These are phyloP conservation scores for Microchirus variegatus DNA, from an alignment of 2,797 vertebrate genomes.

Conservation along the genomic window DNA sequence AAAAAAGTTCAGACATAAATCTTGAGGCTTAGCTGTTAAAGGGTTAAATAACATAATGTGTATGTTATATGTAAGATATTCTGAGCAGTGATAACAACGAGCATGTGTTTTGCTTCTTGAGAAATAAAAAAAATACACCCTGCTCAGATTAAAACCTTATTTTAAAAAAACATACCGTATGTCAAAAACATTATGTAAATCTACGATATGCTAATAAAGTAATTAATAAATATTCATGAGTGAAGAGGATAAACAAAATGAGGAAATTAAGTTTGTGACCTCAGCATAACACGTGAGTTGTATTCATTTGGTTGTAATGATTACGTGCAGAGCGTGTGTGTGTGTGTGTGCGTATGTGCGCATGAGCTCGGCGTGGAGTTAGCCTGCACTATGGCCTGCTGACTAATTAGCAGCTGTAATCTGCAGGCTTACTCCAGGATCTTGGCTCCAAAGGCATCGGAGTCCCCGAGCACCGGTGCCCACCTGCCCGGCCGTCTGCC, in stretches of 20 bases:
- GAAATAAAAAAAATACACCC: neutral
- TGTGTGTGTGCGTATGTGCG: slow-evolving; percentile 16
- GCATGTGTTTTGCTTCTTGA: no score
- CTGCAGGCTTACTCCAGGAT: slow-evolving; percentile 53
- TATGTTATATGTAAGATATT: no score
- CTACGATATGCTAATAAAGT: slow-evolving; percentile 6
- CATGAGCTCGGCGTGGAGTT: slow-evolving; percentile 41
- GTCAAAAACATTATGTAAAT: slow-evolving; percentile 1
- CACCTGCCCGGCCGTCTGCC: slow-evolving; percentile 58
- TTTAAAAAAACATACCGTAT: neutral
- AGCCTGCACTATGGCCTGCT: slow-evolving; percentile 65
- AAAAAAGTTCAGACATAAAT: no score
- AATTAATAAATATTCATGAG: slow-evolving; percentile 11
- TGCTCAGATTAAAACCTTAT: slow-evolving; percentile 9
- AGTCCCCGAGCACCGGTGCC: slow-evolving; percentile 26
- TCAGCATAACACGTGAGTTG: slow-evolving; percentile 6
- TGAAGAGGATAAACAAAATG: slow-evolving; percentile 14
- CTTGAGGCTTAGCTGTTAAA: no score
- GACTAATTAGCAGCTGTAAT: slow-evolving; percentile 78
- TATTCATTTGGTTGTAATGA: slow-evolving; percentile 1
- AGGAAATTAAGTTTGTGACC: slow-evolving; percentile 23
- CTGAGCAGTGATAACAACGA: no score
- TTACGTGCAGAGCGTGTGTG: slow-evolving; percentile 13
- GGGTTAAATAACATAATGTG: no score
- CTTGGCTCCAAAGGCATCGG: slow-evolving; percentile 41